Conservation (phyloP, 2,888 invertebrate genomes). For the Brachynemurus nebulosus region DNA sequence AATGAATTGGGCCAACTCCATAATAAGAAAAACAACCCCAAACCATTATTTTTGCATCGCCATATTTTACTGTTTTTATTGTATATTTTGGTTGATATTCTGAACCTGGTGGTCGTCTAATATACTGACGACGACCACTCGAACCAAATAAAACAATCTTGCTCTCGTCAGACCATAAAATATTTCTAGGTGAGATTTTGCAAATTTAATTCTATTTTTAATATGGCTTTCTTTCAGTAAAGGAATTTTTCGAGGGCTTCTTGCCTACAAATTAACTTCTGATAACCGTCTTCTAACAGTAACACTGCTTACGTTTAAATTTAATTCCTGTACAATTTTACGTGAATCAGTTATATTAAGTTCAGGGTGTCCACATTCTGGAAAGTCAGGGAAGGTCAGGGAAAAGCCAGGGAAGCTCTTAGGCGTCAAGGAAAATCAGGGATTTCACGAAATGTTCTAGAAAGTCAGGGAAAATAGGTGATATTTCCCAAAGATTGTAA, state of each 20-base stretch:
- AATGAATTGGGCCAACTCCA: constrained; percentile 10
- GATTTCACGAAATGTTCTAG: too few relatives aligned
- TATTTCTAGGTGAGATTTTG: neutral
- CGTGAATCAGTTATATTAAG: neutral
- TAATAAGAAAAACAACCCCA: constrained; percentile 10
- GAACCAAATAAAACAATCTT: constrained; percentile 12
- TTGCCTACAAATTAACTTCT: neutral
- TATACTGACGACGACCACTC: constrained; percentile 9
- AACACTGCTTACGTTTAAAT: neutral
- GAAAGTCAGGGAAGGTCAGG: too few relatives aligned
- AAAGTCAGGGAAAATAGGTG: too few relatives aligned
- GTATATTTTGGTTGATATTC: constrained; percentile 11
- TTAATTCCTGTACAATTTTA: neutral
- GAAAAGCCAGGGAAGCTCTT: too few relatives aligned
- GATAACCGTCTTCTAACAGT: neutral
- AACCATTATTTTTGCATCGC: constrained; percentile 11
- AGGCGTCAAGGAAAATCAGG: too few relatives aligned
- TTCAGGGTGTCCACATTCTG: too few relatives aligned
- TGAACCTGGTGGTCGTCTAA: constrained; percentile 9
- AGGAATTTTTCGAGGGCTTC: neutral
- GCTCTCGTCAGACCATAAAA: constrained; percentile 8
- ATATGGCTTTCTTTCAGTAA: neutral
- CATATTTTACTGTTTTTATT: constrained; percentile 13
- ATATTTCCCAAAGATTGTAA: too few relatives aligned
- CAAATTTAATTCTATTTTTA: neutral